Evolutionary conservation across 2,888 invertebrate genomes (phyloP).

Genomic region (Polyommatus icarus): DNA sequence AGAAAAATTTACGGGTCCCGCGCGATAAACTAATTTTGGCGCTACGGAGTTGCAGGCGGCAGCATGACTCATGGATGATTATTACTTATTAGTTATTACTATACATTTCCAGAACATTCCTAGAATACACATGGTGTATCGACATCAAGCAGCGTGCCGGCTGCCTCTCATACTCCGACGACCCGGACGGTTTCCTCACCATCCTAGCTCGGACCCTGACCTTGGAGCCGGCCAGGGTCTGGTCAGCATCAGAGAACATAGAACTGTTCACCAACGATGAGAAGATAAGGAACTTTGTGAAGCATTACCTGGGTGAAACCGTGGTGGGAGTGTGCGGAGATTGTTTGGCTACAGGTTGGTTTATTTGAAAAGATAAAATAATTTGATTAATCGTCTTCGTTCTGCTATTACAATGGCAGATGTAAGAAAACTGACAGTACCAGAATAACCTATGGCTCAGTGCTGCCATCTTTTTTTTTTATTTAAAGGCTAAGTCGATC

Average conservation of each 20-base stretch:
- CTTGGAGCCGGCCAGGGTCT: constrained; percentile 84
- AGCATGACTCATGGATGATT: too few species aligned
- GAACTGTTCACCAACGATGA: constrained; percentile 88
- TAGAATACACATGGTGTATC: constrained; percentile 85
- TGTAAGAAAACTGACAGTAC: too few species aligned
- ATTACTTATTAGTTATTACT: too few species aligned
- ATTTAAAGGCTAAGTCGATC: too few species aligned
- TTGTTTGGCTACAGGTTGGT: constrained; percentile 43
- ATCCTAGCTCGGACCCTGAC: constrained; percentile 90
- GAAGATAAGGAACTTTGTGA: constrained; percentile 84
- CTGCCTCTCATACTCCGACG: constrained; percentile 91
- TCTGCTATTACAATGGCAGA: too few species aligned
- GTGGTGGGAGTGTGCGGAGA: constrained; percentile 45
- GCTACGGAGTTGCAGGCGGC: too few species aligned
- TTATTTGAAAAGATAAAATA: neutral
- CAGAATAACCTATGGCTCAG: too few species aligned
- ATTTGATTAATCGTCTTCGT: too few species aligned
- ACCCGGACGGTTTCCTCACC: constrained; percentile 90
- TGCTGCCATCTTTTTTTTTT: too few species aligned
- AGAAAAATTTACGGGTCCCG: too few species aligned
- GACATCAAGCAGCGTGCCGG: constrained; percentile 95
- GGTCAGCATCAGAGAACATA: constrained; percentile 86
- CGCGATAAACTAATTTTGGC: too few species aligned
- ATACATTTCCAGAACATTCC: constrained; percentile 75
- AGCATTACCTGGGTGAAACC: constrained; percentile 81